Base-by-base conservation (phyloP, 2,797 vertebrate species). In the Melanitta fusca region DNA sequence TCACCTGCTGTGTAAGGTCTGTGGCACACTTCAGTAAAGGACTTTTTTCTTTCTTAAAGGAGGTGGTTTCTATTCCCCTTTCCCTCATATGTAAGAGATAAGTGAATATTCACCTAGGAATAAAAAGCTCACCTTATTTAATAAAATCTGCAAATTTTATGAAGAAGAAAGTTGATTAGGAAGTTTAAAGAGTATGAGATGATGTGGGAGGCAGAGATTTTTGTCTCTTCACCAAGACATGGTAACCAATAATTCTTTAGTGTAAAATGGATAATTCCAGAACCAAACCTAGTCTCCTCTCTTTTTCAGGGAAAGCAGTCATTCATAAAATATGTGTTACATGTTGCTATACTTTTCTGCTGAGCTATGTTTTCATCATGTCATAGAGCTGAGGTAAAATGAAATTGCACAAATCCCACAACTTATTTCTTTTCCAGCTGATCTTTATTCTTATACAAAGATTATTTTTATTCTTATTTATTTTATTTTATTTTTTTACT, bases 21-120 rank as follows among this genome's bases (percentile, higher is more conserved):
- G 56, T 88, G 80, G 79, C 36, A 39, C 57, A 13, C 34, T 88
- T 95, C 85, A 83, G 39, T 49, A 96, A 85, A 92, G 89, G 91
- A 93, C 94, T 57, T 91, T 88, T 88, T 69, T 91, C 80, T 88
- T 94, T 88, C 69, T 7, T 66, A 88, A 47, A 70, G 20, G 83
- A 93, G 34, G 60, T 2, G 1, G 5, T 60, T 95, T 90, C 43
- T 86, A 16, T 56, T 91, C 25, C 9, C 10, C 9, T 87, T 87
- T 80, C 74, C 30, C 17, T 81, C 5, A 7, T 80, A 43, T 36
- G 34, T 51, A 66, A 90, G 56, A 87, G 34, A 88, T 82, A 82
- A 93, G 38, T 49, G 43, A 69, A 18, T 69, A 79, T 27, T 93
- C 90, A 86, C 8, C 30, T 39, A 80, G 74, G 64, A 95, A 87